Base-by-base conservation (phyloP, 2,888 invertebrate genomes). In the Elmis aenea region DNA sequence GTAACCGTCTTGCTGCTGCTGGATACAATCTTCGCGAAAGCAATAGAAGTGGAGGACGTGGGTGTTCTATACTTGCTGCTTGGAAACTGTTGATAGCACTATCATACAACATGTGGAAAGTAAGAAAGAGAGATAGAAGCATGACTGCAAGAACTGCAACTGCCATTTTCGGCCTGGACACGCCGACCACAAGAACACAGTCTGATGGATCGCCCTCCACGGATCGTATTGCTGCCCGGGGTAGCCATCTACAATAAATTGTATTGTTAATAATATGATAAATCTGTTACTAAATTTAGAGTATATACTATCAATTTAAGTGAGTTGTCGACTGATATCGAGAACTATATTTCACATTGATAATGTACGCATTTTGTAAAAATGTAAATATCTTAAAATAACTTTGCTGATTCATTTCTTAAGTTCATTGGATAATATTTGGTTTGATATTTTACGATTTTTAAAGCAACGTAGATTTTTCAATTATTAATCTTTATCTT, bases 71-170 rank as follows among this genome's bases (percentile, higher is more conserved):
- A 33, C 64, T 65, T 8, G 68, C 68, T 8, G 67, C 77, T 69
- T 85, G 85, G 54, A 87, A 76, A 59, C 84, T 85, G 68, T 85
- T 85, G 30, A 87, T 76, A 33, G 87, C 87, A 64, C 85, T 86
- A 71, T 88, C 87, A 72, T 87, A 87, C 41, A 87, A 77, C 58
- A 87, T 81, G 64, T 87, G 87, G 70, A 87, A 86, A 53, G 87
- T 87, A 62, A 88, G 79, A 70, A 87, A 87, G 52, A 88, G 75
- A 20, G 87, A 87, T 48, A 87, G 74, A 52, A 87, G 74, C 71
- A 84, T 84, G 63, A 87, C 81, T 57, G 84, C 82, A 52, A 87
- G 76, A 67, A 87, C 80, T 52, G 80, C 80, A 64, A 84, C 81
- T 61, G 87, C 86, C 74, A 87, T 78, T 69, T 85, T 85, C 58